Conservation (phyloP, 2,888 invertebrate species). For the Biston betularia region DNA sequence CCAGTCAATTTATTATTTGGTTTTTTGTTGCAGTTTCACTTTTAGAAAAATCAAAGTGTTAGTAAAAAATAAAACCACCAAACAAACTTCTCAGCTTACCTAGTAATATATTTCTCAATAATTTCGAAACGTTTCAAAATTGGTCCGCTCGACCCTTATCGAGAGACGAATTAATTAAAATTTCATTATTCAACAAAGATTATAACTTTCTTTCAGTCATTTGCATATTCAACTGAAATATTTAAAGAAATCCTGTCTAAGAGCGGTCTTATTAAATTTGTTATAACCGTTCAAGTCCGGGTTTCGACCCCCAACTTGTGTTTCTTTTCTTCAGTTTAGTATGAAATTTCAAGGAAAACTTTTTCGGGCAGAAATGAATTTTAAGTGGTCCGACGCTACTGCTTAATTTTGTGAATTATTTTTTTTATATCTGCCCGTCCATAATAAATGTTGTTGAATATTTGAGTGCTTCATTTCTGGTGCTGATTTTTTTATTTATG, state of each 20-base stretch:
- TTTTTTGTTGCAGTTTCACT: too few relatives aligned
- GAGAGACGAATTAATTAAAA: constrained; percentile 71
- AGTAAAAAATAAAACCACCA: not conserved
- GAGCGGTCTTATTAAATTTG: constrained; percentile 74
- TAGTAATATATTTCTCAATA: constrained; percentile 23
- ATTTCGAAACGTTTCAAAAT: constrained; percentile 35
- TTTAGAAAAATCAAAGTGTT: too few relatives aligned
- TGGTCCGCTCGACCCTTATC: constrained; percentile 54
- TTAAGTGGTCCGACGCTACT: constrained; percentile 58
- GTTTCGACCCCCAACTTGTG: constrained; percentile 60
- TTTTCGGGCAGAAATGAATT: constrained; percentile 65
- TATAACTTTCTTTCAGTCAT: constrained; percentile 74
- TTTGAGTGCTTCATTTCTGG: constrained; percentile 30
- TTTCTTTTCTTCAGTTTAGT: constrained; percentile 59
- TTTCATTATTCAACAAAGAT: constrained; percentile 76
- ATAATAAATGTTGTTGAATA: constrained; percentile 40
- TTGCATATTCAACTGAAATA: constrained; percentile 76
- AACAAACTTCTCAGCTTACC: constrained; percentile 37
- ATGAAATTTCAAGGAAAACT: constrained; percentile 57
- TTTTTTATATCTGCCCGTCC: constrained; percentile 45
- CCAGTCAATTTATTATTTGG: too few relatives aligned
- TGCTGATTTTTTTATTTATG: constrained; percentile 30
- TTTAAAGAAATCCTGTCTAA: constrained; percentile 72
- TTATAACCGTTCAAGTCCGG: constrained; percentile 65
- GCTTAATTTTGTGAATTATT: constrained; percentile 57